These are phyloP conservation scores for Parnassius mnemosyne DNA, from an alignment of 2,888 invertebrate species.

Conservation along the genomic window DNA sequence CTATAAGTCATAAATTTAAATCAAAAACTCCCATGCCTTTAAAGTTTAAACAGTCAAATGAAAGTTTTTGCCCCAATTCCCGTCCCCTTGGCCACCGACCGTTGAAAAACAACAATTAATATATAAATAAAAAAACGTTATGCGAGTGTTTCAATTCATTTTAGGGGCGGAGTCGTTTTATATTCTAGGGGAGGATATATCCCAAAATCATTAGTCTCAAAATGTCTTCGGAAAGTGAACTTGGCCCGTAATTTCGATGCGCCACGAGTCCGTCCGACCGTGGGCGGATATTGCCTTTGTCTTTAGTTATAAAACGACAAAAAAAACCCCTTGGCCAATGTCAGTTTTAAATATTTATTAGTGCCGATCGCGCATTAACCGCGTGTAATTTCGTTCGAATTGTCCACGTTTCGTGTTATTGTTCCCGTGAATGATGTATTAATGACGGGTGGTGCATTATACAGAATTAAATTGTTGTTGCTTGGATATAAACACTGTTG, in stretches of 20 bases:
- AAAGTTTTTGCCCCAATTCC: slow-evolving; percentile 41
- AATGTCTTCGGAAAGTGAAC: slow-evolving; percentile 69
- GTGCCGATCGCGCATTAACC: slow-evolving; percentile 55
- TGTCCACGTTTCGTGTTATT: slow-evolving; percentile 59
- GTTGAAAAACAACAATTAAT: slow-evolving; percentile 75
- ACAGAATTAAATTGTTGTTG: slow-evolving; percentile 50
- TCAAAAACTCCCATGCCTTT: slow-evolving; percentile 30
- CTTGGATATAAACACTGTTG: slow-evolving; percentile 14
- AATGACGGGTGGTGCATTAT: slow-evolving; percentile 53
- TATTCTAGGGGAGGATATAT: slow-evolving; percentile 79
- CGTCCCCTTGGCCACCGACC: slow-evolving; percentile 52
- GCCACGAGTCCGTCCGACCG: slow-evolving; percentile 52
- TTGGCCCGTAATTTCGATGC: slow-evolving; percentile 70
- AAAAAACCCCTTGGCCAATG: slow-evolving; percentile 57
- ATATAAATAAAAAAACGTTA: slow-evolving; percentile 61
- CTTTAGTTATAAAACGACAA: slow-evolving; percentile 58
- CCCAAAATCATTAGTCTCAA: slow-evolving; percentile 77
- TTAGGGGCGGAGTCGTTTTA: slow-evolving; percentile 74
- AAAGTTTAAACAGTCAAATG: slow-evolving; percentile 34
- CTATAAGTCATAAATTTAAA: slow-evolving; percentile 27
- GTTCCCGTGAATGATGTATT: slow-evolving; percentile 60
- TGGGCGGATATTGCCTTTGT: slow-evolving; percentile 77
- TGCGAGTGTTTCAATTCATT: slow-evolving; percentile 78
- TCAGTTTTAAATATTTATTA: slow-evolving; percentile 72
- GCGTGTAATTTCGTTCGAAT: slow-evolving; percentile 64